Conservation (phyloP, 2,888 invertebrate species). For the Pandemis heparana region DNA sequence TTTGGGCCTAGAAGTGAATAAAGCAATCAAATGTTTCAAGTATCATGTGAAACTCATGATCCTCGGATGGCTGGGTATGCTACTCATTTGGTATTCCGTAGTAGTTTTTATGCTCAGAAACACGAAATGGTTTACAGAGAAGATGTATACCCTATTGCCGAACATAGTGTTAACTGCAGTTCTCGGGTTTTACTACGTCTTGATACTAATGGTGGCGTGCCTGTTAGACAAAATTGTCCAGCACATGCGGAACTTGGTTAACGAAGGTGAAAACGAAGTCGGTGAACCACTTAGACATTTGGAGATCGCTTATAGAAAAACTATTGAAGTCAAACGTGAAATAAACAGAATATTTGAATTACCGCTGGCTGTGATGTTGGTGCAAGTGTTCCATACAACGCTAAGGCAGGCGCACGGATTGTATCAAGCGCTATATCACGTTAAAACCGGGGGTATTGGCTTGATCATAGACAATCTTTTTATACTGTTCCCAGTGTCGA, state of each 20-base stretch:
- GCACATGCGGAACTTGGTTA: neutral
- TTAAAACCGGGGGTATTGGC: neutral
- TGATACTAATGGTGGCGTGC: neutral
- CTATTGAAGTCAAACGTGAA: neutral
- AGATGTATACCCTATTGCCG: neutral
- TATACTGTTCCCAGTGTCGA: neutral
- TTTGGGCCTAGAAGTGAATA: neutral
- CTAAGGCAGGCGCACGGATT: neutral
- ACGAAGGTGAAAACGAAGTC: neutral
- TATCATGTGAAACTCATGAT: neutral
- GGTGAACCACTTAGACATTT: neutral
- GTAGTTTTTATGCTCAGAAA: neutral
- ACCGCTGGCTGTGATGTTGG: neutral
- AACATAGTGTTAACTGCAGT: neutral
- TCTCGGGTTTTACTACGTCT: neutral
- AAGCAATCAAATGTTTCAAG: neutral
- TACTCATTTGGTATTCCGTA: neutral
- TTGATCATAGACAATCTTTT: neutral
- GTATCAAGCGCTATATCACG: neutral
- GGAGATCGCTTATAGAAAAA: neutral
- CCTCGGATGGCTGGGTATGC: neutral
- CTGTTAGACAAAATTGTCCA: neutral
- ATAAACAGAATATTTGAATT: neutral
- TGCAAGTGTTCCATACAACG: neutral
- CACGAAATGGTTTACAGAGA: neutral